Evolutionary conservation across 2,113 vertebrate genomes (phyloP).

Genomic region (Ibidorhyncha struthersii): DNA sequence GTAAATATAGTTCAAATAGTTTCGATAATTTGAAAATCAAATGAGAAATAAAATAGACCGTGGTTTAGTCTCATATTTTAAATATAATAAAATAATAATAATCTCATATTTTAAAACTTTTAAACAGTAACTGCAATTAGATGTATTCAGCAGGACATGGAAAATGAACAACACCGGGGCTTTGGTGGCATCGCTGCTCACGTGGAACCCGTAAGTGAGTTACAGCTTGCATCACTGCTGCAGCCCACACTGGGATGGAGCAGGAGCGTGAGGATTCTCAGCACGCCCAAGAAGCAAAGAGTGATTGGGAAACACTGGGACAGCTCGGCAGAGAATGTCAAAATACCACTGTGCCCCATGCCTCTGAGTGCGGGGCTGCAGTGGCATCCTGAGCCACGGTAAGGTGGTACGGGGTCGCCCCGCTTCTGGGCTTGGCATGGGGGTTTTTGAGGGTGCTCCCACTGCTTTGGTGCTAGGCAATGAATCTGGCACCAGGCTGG

Average conservation of each 20-base stretch:
- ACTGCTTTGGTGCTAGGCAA: background rate
- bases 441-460: background rate
- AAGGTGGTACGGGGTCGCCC: background rate
- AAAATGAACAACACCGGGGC: rapidly evolving
- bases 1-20: background rate
- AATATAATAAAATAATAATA: no score
- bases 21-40: background rate
- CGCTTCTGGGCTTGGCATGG: background rate
- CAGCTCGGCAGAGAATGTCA: background rate
- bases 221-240: background rate
- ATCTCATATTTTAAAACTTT: background rate
- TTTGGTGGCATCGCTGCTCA: background rate
- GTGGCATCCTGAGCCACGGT: background rate
- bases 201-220: background rate
- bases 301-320: background rate
- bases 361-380: no score
- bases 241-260: background rate
- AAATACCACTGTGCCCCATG: no score
- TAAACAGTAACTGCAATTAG: background rate
- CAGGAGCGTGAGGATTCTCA: background rate
- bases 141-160: background rate
- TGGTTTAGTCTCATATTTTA: background rate
- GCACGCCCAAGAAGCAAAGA: background rate
- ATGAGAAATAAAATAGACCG: no score
- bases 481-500: background rate